Base-by-base conservation (phyloP, 2,797 vertebrate species). In the Danio albolineatus region DNA sequence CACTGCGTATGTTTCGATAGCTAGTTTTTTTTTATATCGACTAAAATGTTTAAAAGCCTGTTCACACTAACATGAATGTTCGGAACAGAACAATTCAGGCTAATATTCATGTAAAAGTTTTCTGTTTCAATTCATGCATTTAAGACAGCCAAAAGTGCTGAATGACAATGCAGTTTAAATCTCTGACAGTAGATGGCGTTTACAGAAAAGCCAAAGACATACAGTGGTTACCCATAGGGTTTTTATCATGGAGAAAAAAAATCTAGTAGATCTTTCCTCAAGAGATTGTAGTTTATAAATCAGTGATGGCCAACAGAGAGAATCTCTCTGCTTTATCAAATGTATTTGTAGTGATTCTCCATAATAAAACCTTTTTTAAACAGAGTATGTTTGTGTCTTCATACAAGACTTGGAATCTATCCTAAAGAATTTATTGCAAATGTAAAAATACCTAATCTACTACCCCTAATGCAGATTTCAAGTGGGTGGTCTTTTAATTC, bases 131-230 rank as follows among this genome's bases (percentile, higher is more conserved):
- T 16, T 3, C 19, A 39, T 53, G 66, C 6, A 4, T 69, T 7
- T 17, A 8, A 49, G 39, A 49, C 69, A 67, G 0, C 16, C 7
- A 14, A 0, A 1, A 60, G 12, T 16, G 9, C 48, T 69, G 9
- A 53, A 69, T 70, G 10, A 70, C 51, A 70, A 13, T 70, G 49
- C 10, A 7, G 17, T 53, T 70, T 13, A 28, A 17, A 9, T 53
- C 6, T 36, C 7, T 19, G 66, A 70, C 36, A 53, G 65, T 38
- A n/a, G 14, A 9, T 67, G 19, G 13, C 44, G 2, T 6, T 51
- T 69, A n/a, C 38, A 5, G 9, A 49, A 67, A 67, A 36, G 8
- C 0, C 10, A 36, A 28, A 28, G 21, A 36, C 67, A 49, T 36
- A 14, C 21, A 12, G 5, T 0, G 12, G 0, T 13, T 36, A 28